A percentile compares a stretch with the other conserved stretches of the same genome.
These are phyloP conservation scores for Iselma pallidipennis DNA, from an alignment of 2,888 invertebrate species.

Conservation along the genomic window DNA sequence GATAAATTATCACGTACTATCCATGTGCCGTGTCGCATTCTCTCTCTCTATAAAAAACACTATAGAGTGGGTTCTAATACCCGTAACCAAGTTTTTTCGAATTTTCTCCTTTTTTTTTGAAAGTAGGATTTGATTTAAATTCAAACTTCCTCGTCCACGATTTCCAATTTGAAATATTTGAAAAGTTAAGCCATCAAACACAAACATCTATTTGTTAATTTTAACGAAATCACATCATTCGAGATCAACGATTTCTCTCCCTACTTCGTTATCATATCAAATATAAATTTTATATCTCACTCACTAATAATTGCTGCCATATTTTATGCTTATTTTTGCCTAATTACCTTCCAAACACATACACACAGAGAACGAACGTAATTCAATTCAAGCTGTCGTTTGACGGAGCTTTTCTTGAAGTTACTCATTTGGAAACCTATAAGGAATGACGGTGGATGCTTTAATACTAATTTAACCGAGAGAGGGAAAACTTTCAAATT, in stretches of 20 bases:
- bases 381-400: background rate
- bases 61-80: background rate
- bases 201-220: slow-evolving; percentile 16
- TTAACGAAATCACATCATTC: slow-evolving; percentile 4
- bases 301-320: slow-evolving; percentile 13
- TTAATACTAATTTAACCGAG: background rate
- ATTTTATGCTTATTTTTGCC: too few relatives aligned
- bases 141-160: background rate
- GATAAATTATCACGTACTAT: slow-evolving; percentile 18
- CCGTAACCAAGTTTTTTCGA: background rate
- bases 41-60: background rate
- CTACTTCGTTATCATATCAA: slow-evolving; percentile 1
- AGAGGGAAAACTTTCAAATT: background rate
- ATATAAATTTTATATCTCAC: slow-evolving; percentile 5
- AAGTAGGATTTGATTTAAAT: background rate
- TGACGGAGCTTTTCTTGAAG: background rate
- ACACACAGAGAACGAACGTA: background rate
- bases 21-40: background rate
- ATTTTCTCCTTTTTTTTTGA: background rate
- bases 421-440: background rate
- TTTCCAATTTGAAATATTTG: slow-evolving; percentile 16
- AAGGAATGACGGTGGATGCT: background rate
- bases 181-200: slow-evolving; percentile 15
- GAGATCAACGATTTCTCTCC: slow-evolving; percentile 9
- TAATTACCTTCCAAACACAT: too few relatives aligned